Evolutionary conservation across 1,140 invertebrate genomes (phyloP).

Genomic region (Subanguina moxae): DNA sequence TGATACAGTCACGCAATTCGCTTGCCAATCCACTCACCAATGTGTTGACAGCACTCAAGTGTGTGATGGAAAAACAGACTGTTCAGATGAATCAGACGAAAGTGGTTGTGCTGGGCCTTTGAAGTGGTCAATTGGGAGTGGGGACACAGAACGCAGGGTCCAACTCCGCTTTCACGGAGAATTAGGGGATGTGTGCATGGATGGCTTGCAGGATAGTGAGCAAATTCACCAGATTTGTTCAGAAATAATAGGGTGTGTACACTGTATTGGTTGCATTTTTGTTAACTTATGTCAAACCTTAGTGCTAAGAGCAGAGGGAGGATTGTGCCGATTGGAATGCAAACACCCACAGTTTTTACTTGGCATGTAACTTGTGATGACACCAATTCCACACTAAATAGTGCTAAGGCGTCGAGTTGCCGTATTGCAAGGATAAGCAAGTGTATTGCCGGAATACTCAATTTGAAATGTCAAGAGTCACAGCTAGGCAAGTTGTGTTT

Average conservation of each 20-base stretch:
- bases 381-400: neutral
- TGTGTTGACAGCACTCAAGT: constrained; percentile 5
- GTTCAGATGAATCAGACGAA: constrained; percentile 26
- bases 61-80: constrained; percentile 21
- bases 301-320: neutral
- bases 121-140: neutral
- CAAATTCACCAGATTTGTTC: constrained; percentile 12
- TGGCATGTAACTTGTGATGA: constrained; percentile 9
- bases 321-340: constrained; percentile 13
- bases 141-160: neutral
- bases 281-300: neutral
- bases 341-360: constrained; percentile 13
- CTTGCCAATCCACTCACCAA: constrained; percentile 12
- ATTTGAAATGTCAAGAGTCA: constrained; percentile 8
- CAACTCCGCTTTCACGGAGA: constrained; percentile 17
- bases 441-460: constrained; percentile 12
- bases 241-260: neutral
- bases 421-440: constrained; percentile 9
- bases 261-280: too few species aligned
- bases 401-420: neutral
- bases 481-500: constrained; percentile 7
- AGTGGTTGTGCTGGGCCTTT: constrained; percentile 11
- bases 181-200: constrained; percentile 25
- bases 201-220: constrained; percentile 17
- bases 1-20: constrained; percentile 11